Evolutionary conservation across 2,888 invertebrate species (phyloP), one percentile per base, ranked within the genome.

Genomic region (Chrysotoxum bicinctum): DNA sequence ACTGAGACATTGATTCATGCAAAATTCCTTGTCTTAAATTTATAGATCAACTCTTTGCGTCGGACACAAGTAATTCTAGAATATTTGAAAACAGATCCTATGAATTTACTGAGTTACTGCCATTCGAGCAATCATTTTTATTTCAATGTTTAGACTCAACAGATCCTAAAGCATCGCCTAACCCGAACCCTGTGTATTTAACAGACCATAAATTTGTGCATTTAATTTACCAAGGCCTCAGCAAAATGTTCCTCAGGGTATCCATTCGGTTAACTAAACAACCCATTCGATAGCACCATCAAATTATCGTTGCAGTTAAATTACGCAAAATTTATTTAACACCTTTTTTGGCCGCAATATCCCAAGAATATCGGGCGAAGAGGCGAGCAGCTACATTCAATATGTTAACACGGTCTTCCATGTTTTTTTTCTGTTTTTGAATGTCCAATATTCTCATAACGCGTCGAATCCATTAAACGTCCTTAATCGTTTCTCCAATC

Each of bases 301-400:
- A 86, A 86, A 86, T 86, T 86, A 86, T 85, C 85, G 85, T 85
- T 77, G 85, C 73, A 85, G 85, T 85, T 85, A 85, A 85, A 89
- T 88, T 87, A 87, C 81, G 83, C 50, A 85, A 87, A 89, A 88
- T 89, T 88, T 89, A 88, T 89, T 89, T 90, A 90, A 90, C 90
- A 91, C 90, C 89, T 90, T 87, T 87, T 56, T 62, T 56, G 32
- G 50, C 37, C 50, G 35, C 32, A 56, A 10, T 16, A 30, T 30
- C 4, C n/a, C 16, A 7, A 50, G 12, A 19, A 35, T n/a, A n/a
- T 21, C 64, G 45, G 19, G 30, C 23, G 50, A 43, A 48, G 19
- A 26, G 19, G 72, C 21, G 16, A 37, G 43, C 14, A 50, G 4
- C 26, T 50, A 35, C 54, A 35, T 48, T 56, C 23, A 23, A 40